Evolutionary conservation across 2,797 vertebrate genomes (phyloP), one percentile per base, ranked within the genome.

Genomic region (Tinamus major): DNA sequence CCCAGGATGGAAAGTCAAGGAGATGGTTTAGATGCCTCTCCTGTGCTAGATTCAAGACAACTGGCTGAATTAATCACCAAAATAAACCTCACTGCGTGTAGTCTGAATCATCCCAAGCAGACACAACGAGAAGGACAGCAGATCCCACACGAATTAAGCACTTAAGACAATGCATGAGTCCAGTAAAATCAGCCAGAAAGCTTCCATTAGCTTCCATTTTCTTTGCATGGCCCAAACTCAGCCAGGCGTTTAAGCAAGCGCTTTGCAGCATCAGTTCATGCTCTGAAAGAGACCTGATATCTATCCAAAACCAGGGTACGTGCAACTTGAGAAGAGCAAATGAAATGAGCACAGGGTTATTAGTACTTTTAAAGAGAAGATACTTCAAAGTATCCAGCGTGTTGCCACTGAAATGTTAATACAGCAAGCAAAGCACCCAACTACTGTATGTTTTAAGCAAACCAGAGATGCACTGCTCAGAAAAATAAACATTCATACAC

Each of bases 401-500:
- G 75, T 39, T 35, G 13, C 23, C 67, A 13, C 17, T 67, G 21
- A 90, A 90, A 75, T 19, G 33, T 67, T 89, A 75, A 79, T 79
- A 35, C 27, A 90, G 64, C 9, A 70, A 71, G 33, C n/a, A 84
- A 71, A 95, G 68, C 18, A 90, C 79, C 48, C 78, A 90, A 94
- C 83, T 94, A 91, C 49, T 48, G 46, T 76, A 79, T 87, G 77
- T 97, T 97, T 97, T 93, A 96, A 83, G 21, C 62, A 94, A 96
- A 77, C 6, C 69, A 90, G 91, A 96, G 96, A 94, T 86, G 86
- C 90, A 92, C 56, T 74, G 77, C 96, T 96, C 87, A 94, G 88
- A 98, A 97, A 96, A 95, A 97, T 91, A 97, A 97, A 96, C 96
- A 97, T 97, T 95, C 96, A 97, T 97, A 97, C 97, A 97, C 91